phyloP scores from a whole-genome alignment of 1,140 invertebrate genomes.

The Prorops nasuta region DNA sequence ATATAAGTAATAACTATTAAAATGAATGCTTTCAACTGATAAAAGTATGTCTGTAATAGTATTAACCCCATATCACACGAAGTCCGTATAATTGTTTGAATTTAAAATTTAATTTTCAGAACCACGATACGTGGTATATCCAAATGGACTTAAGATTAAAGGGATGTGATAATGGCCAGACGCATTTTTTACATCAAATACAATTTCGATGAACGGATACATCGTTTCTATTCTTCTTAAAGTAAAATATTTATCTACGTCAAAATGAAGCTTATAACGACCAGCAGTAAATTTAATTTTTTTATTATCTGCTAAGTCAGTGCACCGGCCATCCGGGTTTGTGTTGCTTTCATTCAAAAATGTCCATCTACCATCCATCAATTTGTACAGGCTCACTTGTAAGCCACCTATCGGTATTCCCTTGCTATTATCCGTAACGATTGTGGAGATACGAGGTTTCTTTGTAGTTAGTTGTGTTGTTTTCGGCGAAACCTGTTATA shows the following conservation, averaged over 20 bases:
- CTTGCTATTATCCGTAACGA: slow-evolving; percentile 67
- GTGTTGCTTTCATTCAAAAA: slow-evolving; percentile 65
- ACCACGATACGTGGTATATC: slow-evolving; percentile 78
- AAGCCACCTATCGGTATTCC: slow-evolving; percentile 64
- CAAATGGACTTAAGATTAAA: slow-evolving; percentile 74
- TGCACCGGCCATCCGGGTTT: slow-evolving; percentile 65
- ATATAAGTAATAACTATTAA: no score
- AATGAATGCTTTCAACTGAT: no score
- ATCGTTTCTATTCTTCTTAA: slow-evolving; percentile 62
- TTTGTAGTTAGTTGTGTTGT: slow-evolving; percentile 15
- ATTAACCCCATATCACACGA: no score
- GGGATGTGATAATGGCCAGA: slow-evolving; percentile 77
- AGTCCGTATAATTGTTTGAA: no score
- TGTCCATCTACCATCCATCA: slow-evolving; percentile 64
- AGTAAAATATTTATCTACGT: slow-evolving; percentile 72
- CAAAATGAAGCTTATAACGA: slow-evolving; percentile 74
- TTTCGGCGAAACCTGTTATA: slow-evolving; percentile 3
- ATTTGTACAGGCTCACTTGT: slow-evolving; percentile 66
- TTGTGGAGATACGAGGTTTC: slow-evolving; percentile 60
- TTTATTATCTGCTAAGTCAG: slow-evolving; percentile 60
- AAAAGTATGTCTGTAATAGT: no score
- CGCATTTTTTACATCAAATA: slow-evolving; percentile 70
- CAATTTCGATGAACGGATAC: slow-evolving; percentile 76
- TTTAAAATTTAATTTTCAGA: no score
- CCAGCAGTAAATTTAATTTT: slow-evolving; percentile 63